These are phyloP conservation scores for Eulacestoma nigropectus DNA, from an alignment of 2,113 vertebrate species.

Conservation along the genomic window DNA sequence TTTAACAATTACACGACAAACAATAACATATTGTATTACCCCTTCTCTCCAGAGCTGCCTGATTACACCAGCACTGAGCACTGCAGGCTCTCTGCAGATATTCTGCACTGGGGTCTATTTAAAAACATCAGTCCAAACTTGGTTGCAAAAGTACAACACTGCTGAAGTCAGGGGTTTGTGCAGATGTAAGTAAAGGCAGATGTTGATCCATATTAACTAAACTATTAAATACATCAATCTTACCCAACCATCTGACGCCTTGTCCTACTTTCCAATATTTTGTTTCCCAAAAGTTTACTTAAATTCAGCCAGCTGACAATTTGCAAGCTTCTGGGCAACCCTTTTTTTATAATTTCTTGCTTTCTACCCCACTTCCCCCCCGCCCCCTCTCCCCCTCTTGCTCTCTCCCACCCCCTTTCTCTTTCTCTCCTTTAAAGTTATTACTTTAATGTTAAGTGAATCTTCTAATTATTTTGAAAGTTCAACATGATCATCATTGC, in stretches of 20 bases:
- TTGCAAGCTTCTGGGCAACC: conserved; percentile 11
- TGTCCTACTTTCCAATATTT: not conserved
- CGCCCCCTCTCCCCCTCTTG: not conserved
- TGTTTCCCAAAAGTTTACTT: conserved; percentile 23
- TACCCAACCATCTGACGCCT: conserved; percentile 6
- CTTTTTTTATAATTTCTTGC: not conserved
- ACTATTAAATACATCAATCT: conserved; percentile 55
- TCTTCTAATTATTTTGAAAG: not conserved
- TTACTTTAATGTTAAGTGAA: not conserved
- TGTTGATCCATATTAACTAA: conserved; percentile 51
- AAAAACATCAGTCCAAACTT: conserved; percentile 43
- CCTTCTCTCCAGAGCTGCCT: conserved; percentile 11
- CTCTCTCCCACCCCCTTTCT: not conserved
- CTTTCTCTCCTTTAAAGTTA: not conserved
- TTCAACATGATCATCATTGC: not conserved
- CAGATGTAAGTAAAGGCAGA: conserved; percentile 60
- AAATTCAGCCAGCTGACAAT: conserved; percentile 22
- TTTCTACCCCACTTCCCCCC: not conserved
- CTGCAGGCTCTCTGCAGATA: not conserved
- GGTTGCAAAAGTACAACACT: conserved; percentile 19
- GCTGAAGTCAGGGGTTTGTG: conserved; percentile 4
- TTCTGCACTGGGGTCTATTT: conserved; percentile 12
- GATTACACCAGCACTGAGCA: conserved; percentile 3
- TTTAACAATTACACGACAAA: conserved; percentile 40
- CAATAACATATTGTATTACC: conserved; percentile 48